Base-by-base conservation (phyloP, 30 jellyfish, hydroid and myxozoan species). In the Aurelia sp. region DNA sequence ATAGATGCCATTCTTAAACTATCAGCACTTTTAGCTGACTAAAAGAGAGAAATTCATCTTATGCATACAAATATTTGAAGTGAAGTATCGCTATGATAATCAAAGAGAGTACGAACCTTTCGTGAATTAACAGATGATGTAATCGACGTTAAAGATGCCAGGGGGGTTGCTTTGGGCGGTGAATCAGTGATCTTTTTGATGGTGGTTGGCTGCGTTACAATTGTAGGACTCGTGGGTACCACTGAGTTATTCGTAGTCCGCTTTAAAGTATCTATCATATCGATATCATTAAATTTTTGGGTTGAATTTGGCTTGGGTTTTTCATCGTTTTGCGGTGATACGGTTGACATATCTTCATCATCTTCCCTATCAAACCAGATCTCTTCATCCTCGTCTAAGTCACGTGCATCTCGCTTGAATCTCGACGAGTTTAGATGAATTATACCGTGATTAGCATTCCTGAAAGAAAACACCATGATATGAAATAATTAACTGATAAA, bases 371-470 rank as follows among this genome's bases (percentile, higher is more conserved):
- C 97, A 77, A 94, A 94, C 97, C 97, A 94, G 30, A 60, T 89
- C 96, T 94, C 99, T 80, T 94, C 99, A 79, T 94, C 96, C 63
- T 89, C 97, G 71, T 94, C 99, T 52, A 94, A 30, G 15, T 79
- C 96, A 11, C 99, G 91, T 48, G 93, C 99, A 58, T 94, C 99
- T 66, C 99, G 88, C 30, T 84, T 82, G 64, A 58, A 84, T 23
- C 99, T 88, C 37, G 93, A 37, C 18, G 91, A 66, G 76, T 59
- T 79, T 35, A 66, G 41, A 68, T 92, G 97, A 18, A 92, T 89
- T 35, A 94, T 89, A 13, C 99, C 97, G 66, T 79, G 96, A 53
- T 88, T 88, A n/a, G 96, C 87, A 58, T 88, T 88, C 76, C 96
- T 79, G 79, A 20, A 70, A 84, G 3, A 9, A 53, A 55, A 44